Evolutionary conservation across 2,888 invertebrate species (phyloP).

Genomic region (Drosophila setosimentum): DNA sequence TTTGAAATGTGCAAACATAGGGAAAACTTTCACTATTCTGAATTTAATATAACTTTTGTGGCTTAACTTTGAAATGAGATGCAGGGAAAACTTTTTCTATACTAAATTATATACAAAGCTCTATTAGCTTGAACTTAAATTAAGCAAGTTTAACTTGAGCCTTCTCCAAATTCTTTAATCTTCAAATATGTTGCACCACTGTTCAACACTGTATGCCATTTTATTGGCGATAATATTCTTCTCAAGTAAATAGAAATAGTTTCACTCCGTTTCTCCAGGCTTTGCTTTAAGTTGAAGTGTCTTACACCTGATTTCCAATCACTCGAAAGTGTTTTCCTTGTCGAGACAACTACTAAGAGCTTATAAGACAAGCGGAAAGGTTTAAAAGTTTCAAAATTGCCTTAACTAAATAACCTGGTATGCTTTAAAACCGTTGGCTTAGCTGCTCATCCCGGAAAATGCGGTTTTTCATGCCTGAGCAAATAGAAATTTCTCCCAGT

Average conservation of each 20-base stretch:
- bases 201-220: neutral
- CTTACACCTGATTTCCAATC: neutral
- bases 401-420: slow-evolving; percentile 7
- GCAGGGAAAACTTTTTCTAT: neutral
- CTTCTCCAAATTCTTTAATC: neutral
- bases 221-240: neutral
- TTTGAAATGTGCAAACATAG: neutral
- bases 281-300: no score
- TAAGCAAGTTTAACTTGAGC: neutral
- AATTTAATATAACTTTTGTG: neutral
- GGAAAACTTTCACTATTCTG: neutral
- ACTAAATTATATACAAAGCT: neutral
- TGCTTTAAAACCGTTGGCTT: slow-evolving; percentile 23
- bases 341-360: neutral
- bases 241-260: neutral
- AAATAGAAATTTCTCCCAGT: slow-evolving; percentile 22
- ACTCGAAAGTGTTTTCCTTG: neutral
- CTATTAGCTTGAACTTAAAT: neutral
- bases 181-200: no score
- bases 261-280: neutral
- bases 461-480: slow-evolving; percentile 20
- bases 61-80: neutral
- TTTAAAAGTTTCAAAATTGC: slow-evolving; percentile 11
- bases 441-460: slow-evolving; percentile 5
- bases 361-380: slow-evolving; percentile 2